These are phyloP conservation scores for Copidosoma aretas DNA, from an alignment of 2,888 invertebrate genomes.

Conservation along the genomic window DNA sequence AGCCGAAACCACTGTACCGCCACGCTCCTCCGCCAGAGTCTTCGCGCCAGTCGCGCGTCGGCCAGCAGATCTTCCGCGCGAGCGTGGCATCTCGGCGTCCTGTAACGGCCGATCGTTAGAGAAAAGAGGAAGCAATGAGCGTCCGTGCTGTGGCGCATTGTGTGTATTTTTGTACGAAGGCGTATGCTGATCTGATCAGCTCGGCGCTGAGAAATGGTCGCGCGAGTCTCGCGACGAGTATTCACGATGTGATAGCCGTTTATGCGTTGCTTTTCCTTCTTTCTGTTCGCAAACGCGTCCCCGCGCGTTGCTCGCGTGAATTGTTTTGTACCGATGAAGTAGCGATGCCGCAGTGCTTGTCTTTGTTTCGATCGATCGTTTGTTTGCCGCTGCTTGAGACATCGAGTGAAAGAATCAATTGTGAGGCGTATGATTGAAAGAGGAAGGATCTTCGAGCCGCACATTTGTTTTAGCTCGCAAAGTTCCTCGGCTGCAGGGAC, in stretches of 20 bases:
- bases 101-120: too few species aligned
- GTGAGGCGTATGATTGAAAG: too few species aligned
- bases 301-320: background rate
- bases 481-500: background rate
- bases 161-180: too few species aligned
- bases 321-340: background rate
- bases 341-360: background rate
- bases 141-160: background rate
- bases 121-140: too few species aligned
- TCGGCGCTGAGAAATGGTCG: too few species aligned
- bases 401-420: background rate
- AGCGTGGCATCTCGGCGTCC: background rate
- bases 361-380: background rate
- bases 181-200: too few species aligned
- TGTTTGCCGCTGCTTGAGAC: background rate
- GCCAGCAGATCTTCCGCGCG: background rate
- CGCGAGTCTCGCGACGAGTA: background rate
- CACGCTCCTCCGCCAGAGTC: background rate
- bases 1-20: background rate
- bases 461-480: background rate
- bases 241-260: background rate
- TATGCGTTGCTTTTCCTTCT: background rate
- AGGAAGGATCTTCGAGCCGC: background rate
- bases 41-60: background rate
- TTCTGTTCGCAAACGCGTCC: background rate